Evolutionary conservation across 2,797 vertebrate species (phyloP).

Genomic region (Dendrocincla fuliginosa): DNA sequence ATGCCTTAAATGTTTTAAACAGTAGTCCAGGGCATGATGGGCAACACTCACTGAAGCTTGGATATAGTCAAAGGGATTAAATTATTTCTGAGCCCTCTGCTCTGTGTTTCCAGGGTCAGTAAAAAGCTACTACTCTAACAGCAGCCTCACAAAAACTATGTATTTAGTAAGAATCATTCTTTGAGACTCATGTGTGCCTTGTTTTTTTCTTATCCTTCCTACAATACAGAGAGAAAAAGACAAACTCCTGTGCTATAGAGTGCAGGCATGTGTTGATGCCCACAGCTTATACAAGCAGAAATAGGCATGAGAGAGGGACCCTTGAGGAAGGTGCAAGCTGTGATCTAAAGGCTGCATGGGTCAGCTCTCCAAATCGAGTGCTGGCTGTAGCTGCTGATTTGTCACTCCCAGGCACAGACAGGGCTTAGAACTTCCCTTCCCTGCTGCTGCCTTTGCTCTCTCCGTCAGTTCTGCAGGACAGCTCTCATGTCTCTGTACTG

Average conservation of each 20-base stretch:
- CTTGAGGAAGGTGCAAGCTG: background rate
- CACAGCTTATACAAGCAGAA: background rate
- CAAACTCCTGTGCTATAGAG: background rate
- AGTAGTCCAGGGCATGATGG: background rate
- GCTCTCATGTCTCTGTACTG: background rate
- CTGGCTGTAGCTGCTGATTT: background rate
- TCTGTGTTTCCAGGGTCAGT: background rate
- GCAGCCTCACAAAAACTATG: background rate
- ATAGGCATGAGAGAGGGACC: background rate
- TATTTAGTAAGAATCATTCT: background rate
- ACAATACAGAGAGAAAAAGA: background rate
- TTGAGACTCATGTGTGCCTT: background rate
- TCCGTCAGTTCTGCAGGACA: background rate
- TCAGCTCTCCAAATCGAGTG: background rate
- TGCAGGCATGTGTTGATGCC: background rate
- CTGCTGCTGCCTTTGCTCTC: background rate
- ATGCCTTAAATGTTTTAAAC: background rate
- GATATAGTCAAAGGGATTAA: background rate
- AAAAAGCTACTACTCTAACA: background rate
- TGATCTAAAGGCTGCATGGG: accelerated
- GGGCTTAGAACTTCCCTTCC: background rate
- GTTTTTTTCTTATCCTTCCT: background rate
- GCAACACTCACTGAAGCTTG: background rate
- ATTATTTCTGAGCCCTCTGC: background rate
- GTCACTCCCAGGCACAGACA: background rate